Percentiles rank a stretch among this genome's conserved stretches.
These are phyloP conservation scores for Hydriomena furcata DNA, from an alignment of 2,888 invertebrate species.

Conservation along the genomic window DNA sequence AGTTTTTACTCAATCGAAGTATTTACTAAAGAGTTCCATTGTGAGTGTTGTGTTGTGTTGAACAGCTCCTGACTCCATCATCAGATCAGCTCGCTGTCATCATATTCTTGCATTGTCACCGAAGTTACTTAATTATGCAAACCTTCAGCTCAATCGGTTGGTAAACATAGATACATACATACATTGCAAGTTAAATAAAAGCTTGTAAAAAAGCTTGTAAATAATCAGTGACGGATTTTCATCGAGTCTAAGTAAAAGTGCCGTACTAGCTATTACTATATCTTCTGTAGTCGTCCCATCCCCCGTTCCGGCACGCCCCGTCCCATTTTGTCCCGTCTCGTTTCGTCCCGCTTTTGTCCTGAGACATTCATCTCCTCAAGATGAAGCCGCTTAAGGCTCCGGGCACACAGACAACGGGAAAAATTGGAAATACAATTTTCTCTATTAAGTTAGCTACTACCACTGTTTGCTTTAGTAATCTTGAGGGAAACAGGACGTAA, in stretches of 20 bases:
- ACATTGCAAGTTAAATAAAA: too few species aligned
- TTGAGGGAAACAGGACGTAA: constrained; percentile 9
- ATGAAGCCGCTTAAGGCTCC: constrained; percentile 24
- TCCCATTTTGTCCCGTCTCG: constrained; percentile 12
- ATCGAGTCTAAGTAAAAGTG: not conserved
- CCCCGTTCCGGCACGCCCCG: constrained; percentile 1
- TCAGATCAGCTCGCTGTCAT: too few species aligned
- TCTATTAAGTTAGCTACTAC: constrained; percentile 20
- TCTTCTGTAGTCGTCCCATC: not conserved
- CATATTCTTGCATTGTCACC: too few species aligned
- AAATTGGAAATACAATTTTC: constrained; percentile 19
- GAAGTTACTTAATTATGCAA: too few species aligned
- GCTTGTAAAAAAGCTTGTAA: too few species aligned
- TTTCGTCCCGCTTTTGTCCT: constrained; percentile 23
- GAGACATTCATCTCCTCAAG: constrained; percentile 26
- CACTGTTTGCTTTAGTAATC: constrained; percentile 23
- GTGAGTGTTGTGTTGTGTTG: too few species aligned
- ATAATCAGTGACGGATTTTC: too few species aligned
- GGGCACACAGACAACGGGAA: constrained; percentile 17
- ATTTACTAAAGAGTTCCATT: too few species aligned
- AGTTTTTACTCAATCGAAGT: too few species aligned
- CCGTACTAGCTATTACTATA: not conserved
- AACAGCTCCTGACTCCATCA: too few species aligned
- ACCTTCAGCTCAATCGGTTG: too few species aligned
- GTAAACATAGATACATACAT: too few species aligned